Conservation (phyloP, 2,888 invertebrate species). For the Nesidiocoris tenuis region DNA sequence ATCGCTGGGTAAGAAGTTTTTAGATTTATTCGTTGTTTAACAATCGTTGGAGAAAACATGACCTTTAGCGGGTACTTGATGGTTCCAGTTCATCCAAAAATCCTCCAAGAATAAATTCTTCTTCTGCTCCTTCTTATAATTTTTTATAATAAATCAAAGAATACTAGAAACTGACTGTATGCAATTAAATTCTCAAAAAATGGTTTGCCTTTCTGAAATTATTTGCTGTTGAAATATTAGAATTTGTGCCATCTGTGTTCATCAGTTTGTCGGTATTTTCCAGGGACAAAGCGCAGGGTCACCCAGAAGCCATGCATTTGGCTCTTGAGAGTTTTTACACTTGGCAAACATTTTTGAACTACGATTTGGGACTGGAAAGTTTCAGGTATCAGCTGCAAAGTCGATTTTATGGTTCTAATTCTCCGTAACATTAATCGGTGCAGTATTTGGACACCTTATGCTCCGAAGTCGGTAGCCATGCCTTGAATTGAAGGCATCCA, state of each 20-base stretch:
- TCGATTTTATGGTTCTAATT: not conserved
- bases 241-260: not conserved
- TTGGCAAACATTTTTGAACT: slow-evolving; percentile 60
- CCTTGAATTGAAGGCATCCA: too few relatives aligned
- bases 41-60: not conserved
- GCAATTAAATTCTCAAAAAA: too few relatives aligned
- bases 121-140: too few relatives aligned
- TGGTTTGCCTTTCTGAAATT: too few relatives aligned
- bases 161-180: not conserved
- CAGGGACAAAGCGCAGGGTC: slow-evolving; percentile 47
- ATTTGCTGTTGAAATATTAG: too few relatives aligned
- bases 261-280: not conserved
- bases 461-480: too few relatives aligned
- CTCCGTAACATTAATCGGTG: too few relatives aligned
- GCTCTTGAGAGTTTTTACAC: slow-evolving; percentile 58
- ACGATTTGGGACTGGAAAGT: slow-evolving; percentile 58
- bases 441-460: too few relatives aligned
- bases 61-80: not conserved
- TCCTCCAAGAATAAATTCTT: too few relatives aligned
- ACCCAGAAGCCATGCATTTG: slow-evolving; percentile 53
- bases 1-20: slow-evolving; percentile 50
- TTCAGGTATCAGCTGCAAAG: slow-evolving; percentile 55
- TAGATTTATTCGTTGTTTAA: too few relatives aligned
- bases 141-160: not conserved
- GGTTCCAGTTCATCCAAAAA: not conserved